Conservation (phyloP, 2,888 invertebrate species). For the Gnatocerus cornutus region DNA sequence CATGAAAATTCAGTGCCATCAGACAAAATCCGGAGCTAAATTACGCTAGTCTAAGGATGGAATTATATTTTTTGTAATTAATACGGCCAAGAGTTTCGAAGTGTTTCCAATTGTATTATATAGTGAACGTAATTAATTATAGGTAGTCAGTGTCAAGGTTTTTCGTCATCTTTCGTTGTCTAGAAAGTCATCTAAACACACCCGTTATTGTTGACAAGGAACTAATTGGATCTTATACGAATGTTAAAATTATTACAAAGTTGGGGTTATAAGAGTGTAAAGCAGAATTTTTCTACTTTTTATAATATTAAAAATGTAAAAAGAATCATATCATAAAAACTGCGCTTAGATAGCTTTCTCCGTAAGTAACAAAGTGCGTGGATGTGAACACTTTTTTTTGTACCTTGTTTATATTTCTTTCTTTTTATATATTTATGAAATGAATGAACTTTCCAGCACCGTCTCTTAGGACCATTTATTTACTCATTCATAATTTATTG, state of each 20-base stretch:
- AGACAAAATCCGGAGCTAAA: conserved; percentile 13
- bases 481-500: conserved; percentile 26
- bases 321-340: conserved; percentile 43
- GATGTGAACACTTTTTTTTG: conserved; percentile 3
- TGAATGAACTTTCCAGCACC: conserved; percentile 22
- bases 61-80: conserved; percentile 38
- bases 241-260: conserved; percentile 41
- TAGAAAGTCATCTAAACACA: conserved; percentile 26
- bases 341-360: conserved; percentile 35
- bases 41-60: conserved; percentile 28
- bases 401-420: conserved; percentile 36
- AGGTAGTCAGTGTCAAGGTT: conserved; percentile 34
- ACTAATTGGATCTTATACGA: conserved; percentile 27
- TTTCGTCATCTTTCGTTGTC: conserved; percentile 34
- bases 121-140: conserved; percentile 31
- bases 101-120: conserved; percentile 28
- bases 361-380: conserved; percentile 8
- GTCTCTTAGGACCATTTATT: conserved; percentile 11
- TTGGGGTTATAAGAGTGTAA: conserved; percentile 33
- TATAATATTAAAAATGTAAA: conserved; percentile 32
- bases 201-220: conserved; percentile 30
- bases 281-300: conserved; percentile 45
- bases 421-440: conserved; percentile 15
- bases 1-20: conserved; percentile 17
- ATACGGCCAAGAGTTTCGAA: conserved; percentile 25